Evolutionary conservation across 35 echinoderm and acorn worm genomes (phyloP).

Genomic region (Diadema setosum): DNA sequence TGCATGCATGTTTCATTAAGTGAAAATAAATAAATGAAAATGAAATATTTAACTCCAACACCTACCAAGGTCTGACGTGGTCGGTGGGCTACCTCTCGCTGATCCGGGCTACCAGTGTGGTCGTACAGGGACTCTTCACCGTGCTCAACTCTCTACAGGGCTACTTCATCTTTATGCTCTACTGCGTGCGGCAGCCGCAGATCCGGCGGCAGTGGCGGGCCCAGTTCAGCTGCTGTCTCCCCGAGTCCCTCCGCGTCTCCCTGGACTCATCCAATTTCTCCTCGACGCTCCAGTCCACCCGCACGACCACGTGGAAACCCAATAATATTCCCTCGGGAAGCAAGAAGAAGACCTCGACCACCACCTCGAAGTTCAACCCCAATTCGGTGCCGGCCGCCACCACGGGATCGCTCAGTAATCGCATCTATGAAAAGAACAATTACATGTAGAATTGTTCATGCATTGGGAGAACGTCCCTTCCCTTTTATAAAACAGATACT

Average conservation of each 20-base stretch:
- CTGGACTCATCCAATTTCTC: not conserved
- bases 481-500: too few relatives aligned
- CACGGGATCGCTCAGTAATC: not conserved
- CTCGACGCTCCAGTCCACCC: not conserved
- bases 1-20: too few relatives aligned
- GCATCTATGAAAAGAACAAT: not conserved
- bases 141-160: conserved; percentile 63
- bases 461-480: too few relatives aligned
- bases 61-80: conserved; percentile 58
- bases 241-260: not conserved
- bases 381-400: not conserved
- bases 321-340: not conserved
- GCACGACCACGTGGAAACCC: not conserved
- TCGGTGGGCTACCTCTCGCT: conserved; percentile 28
- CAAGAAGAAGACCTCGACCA: not conserved
- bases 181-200: conserved; percentile 38
- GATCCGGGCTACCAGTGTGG: not conserved
- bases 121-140: conserved; percentile 49
- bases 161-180: conserved; percentile 63
- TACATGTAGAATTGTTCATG: too few relatives aligned
- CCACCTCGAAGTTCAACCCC: not conserved
- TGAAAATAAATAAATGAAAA: too few relatives aligned
- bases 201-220: conserved; percentile 29
- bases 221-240: conserved; percentile 12
- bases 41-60: too few relatives aligned